Percentiles rank a stretch among this genome's conserved stretches.
These are phyloP conservation scores for Myopa tessellatipennis DNA, from an alignment of 2,888 invertebrate species.

Conservation along the genomic window DNA sequence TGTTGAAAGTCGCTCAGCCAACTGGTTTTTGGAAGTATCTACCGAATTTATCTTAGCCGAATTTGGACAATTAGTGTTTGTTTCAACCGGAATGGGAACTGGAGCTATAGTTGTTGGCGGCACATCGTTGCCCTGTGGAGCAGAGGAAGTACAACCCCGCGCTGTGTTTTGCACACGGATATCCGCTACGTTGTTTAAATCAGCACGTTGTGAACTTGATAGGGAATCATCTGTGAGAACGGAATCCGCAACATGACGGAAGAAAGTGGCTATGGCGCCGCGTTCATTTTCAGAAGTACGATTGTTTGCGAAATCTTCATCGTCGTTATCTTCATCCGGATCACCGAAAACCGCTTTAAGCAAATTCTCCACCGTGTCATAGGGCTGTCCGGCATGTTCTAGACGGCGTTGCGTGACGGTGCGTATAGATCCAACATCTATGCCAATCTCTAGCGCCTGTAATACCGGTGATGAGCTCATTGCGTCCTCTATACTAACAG, in stretches of 20 bases:
- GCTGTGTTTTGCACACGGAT: background rate
- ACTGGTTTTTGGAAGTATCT: background rate
- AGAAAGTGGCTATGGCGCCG: background rate
- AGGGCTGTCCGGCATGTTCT: slow-evolving; percentile 73
- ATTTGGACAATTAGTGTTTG: background rate
- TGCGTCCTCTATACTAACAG: slow-evolving; percentile 65
- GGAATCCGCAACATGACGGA: background rate
- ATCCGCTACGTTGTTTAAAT: background rate
- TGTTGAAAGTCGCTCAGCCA: background rate
- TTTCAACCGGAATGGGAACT: background rate
- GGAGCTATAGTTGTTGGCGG: background rate
- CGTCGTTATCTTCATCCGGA: slow-evolving; percentile 71
- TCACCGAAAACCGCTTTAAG: slow-evolving; percentile 79
- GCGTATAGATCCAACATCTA: slow-evolving; percentile 73
- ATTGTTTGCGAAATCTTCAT: slow-evolving; percentile 41
- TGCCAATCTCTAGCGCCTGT: slow-evolving; percentile 73
- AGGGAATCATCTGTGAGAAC: slow-evolving; percentile 4
- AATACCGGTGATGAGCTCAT: slow-evolving; percentile 68
- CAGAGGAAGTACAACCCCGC: background rate
- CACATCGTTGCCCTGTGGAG: background rate
- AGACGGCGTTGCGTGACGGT: slow-evolving; percentile 72
- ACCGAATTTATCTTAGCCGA: background rate
- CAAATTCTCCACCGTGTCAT: slow-evolving; percentile 76
- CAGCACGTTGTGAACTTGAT: background rate
- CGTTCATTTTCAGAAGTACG: slow-evolving; percentile 5